Percentiles rank a stretch among this genome's conserved stretches.
These are phyloP conservation scores for Cremastinae sp. DNA, from an alignment of 2,888 invertebrate species.

Conservation along the genomic window DNA sequence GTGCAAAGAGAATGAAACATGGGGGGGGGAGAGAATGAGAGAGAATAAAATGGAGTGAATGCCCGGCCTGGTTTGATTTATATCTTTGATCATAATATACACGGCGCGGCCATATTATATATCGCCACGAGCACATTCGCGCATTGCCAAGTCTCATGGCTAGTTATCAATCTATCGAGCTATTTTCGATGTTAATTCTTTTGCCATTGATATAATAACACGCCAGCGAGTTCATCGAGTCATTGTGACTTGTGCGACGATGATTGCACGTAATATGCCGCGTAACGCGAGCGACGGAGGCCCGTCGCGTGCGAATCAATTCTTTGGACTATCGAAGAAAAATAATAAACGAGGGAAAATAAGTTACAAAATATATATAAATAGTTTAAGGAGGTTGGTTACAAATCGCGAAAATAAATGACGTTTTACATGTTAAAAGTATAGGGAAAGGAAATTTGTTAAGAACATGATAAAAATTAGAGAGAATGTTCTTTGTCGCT, in stretches of 20 bases:
- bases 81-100: constrained; percentile 57
- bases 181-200: constrained; percentile 57
- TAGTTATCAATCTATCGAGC: constrained; percentile 57
- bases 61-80: constrained; percentile 59
- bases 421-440: too few species aligned
- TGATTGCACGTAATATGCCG: constrained; percentile 12
- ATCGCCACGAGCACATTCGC: constrained; percentile 23
- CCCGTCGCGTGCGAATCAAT: constrained; percentile 9
- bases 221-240: constrained; percentile 46
- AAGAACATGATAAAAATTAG: too few species aligned
- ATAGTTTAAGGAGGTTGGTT: too few species aligned
- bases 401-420: too few species aligned
- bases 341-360: too few species aligned
- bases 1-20: constrained; percentile 42
- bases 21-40: constrained; percentile 42
- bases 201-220: constrained; percentile 8
- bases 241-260: constrained; percentile 30
- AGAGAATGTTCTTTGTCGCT: too few species aligned
- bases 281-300: not conserved
- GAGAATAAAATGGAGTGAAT: constrained; percentile 53
- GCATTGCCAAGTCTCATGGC: constrained; percentile 36
- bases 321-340: too few species aligned
- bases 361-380: too few species aligned
- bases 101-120: constrained; percentile 15
- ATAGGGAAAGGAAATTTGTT: too few species aligned